phyloP scores from a whole-genome alignment of 2,888 invertebrate species.

The Nycteola revayana region DNA sequence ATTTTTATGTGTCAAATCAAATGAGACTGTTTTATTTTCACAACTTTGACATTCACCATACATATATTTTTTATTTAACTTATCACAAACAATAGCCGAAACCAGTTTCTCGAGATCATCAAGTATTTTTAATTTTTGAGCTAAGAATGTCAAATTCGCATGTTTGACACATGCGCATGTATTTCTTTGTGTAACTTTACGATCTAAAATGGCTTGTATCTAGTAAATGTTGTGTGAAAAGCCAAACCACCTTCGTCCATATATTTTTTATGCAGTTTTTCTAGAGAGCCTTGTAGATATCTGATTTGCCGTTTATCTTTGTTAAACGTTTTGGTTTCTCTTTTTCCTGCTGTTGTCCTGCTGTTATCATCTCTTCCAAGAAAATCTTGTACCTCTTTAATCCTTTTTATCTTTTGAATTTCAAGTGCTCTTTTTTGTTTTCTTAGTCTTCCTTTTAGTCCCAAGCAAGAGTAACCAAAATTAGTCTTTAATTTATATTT shows the following conservation, averaged over 20 bases:
- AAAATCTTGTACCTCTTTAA: not conserved
- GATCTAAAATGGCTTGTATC: constrained; percentile 7
- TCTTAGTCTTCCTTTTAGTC: constrained; percentile 4
- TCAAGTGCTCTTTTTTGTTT: constrained; percentile 1
- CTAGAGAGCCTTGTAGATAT: constrained; percentile 1
- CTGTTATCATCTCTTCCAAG: constrained; percentile 5
- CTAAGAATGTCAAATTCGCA: constrained; percentile 6
- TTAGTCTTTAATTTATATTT: not conserved
- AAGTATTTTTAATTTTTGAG: not conserved
- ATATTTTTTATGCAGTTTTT: constrained; percentile 1
- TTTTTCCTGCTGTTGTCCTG: constrained; percentile 6
- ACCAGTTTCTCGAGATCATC: constrained; percentile 4
- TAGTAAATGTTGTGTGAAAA: constrained; percentile 5
- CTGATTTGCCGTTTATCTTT: constrained; percentile 6
- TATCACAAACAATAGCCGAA: constrained; percentile 5
- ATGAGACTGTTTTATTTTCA: constrained; percentile 3
- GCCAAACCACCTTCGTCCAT: constrained; percentile 2
- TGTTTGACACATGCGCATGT: constrained; percentile 9
- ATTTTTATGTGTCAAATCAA: constrained; percentile 2
- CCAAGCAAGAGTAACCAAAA: not conserved
- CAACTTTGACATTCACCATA: constrained; percentile 4
- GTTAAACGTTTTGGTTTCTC: constrained; percentile 4
- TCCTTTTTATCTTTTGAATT: not conserved
- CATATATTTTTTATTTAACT: constrained; percentile 3
- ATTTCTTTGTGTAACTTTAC: constrained; percentile 4